Base-by-base conservation (phyloP, 2,888 invertebrate genomes). In the Nemotelus nigrinus region DNA sequence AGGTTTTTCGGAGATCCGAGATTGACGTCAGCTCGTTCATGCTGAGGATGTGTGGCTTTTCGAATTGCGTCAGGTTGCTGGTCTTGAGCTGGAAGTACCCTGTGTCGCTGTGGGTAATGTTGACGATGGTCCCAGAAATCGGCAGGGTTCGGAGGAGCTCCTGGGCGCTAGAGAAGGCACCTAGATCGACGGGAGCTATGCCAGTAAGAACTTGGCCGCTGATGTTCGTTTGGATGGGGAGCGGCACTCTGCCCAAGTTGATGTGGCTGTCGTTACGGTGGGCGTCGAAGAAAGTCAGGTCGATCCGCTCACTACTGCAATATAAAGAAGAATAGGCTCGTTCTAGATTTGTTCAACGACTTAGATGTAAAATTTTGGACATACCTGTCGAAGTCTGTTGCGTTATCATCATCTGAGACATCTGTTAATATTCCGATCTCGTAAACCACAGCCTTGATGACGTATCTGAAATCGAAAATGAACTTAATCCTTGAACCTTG, bases 381-480 rank as follows among this genome's bases (percentile, higher is more conserved):
- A 25, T 65, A 76, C 67, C 65, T 76, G 53, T 60, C 43, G 25
- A 63, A 58, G 41, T 41, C 50, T 6, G 67, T 77, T 2, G 57
- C 47, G 7, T 88, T 88, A 60, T 88, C 88, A 79, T 86, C 87
- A 50, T 83, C 82, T 2, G 86, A 86, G 1, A 87, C 88, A 79
- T 91, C 89, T 3, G 90, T 90, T 48, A 91, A 84, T 80, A 91
- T 89, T 77, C 91, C 91, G 81, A 91, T 88, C 86, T 91, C 91
- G 81, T 91, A 91, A 55, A 90, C 89, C 3, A 90, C 87, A 0
- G 90, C 89, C 82, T 88, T 89, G 77, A 91, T 89, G 10, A 90
- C 88, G 80, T 90, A 90, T 80, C 90, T 90, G 79, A 48, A 67
- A 64, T 71, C 55, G 8, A 76, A 57, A 76, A 57, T 53, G 10